Evolutionary conservation across 2,888 invertebrate genomes (phyloP).

Genomic region (Eretmocerus hayati): DNA sequence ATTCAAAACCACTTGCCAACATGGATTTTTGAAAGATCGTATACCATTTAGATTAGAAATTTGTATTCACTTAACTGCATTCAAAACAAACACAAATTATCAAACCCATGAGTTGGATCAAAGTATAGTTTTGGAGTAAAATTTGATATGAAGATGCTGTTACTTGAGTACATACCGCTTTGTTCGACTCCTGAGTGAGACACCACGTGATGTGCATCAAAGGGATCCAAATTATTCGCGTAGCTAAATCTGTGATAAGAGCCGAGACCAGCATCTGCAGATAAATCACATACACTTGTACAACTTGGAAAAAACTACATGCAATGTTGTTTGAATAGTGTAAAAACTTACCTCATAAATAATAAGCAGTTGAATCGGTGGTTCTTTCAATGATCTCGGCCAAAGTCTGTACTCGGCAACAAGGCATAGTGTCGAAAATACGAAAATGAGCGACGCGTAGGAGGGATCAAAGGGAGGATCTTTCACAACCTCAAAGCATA

Average conservation of each 20-base stretch:
- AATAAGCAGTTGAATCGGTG: constrained; percentile 39
- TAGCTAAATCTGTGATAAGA: constrained; percentile 39
- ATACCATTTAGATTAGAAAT: no score
- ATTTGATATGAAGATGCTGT: no score
- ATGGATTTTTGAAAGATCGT: no score
- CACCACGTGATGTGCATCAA: constrained; percentile 36
- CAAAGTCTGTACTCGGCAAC: constrained; percentile 43
- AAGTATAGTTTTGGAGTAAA: no score
- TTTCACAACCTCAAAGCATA: constrained; percentile 33
- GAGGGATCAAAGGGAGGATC: constrained; percentile 35
- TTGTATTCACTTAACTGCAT: not conserved
- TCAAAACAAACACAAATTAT: not conserved
- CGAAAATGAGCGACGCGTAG: constrained; percentile 39
- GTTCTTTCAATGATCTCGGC: constrained; percentile 42
- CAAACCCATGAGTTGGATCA: no score
- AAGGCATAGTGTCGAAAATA: constrained; percentile 40
- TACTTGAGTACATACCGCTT: constrained; percentile 33
- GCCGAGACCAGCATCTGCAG: constrained; percentile 41
- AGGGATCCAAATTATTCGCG: constrained; percentile 39
- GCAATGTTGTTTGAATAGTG: not conserved
- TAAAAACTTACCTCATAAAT: constrained; percentile 37
- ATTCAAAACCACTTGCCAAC: no score
- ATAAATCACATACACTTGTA: no score
- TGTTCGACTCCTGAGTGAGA: constrained; percentile 40
- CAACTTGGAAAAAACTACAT: not conserved